Conservation (phyloP, 2,113 vertebrate species). For the Uria lomvia region DNA sequence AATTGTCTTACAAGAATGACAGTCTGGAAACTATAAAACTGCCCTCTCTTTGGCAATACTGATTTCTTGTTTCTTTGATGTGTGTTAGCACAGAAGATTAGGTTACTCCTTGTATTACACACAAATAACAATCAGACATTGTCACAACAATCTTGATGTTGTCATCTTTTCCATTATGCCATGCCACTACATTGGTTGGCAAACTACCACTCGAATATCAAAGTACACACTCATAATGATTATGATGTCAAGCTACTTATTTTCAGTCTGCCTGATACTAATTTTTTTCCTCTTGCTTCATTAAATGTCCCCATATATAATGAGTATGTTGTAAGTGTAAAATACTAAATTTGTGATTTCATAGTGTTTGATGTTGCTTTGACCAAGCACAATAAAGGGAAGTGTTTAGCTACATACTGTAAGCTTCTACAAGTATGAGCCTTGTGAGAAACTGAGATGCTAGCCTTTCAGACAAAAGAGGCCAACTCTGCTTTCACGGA, state of each 20-base stretch:
- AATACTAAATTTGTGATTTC: not conserved
- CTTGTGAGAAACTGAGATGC: not conserved
- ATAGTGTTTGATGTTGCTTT: not conserved
- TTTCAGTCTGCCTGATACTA: not conserved
- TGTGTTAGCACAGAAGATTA: slow-evolving; percentile 10
- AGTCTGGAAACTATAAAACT: slow-evolving; percentile 29
- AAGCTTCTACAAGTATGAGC: not conserved
- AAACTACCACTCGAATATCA: not conserved
- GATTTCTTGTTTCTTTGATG: slow-evolving; percentile 26
- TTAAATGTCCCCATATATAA: not conserved
- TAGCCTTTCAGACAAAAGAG: not conserved
- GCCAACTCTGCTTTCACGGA: not conserved
- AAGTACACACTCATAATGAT: not conserved
- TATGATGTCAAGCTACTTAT: not conserved
- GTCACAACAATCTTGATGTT: slow-evolving; percentile 20
- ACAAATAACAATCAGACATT: slow-evolving; percentile 39
- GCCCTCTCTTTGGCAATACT: not conserved
- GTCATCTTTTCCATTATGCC: slow-evolving; percentile 9
- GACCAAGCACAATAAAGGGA: not conserved
- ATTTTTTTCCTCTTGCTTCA: not conserved
- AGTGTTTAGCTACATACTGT: not conserved
- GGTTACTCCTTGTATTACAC: slow-evolving; percentile 34
- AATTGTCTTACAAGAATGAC: not conserved
- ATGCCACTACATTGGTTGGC: not conserved
- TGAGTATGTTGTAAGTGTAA: not conserved